Evolutionary conservation across 2,113 vertebrate genomes (phyloP).

Genomic region (Nannobrachium achirus): DNA sequence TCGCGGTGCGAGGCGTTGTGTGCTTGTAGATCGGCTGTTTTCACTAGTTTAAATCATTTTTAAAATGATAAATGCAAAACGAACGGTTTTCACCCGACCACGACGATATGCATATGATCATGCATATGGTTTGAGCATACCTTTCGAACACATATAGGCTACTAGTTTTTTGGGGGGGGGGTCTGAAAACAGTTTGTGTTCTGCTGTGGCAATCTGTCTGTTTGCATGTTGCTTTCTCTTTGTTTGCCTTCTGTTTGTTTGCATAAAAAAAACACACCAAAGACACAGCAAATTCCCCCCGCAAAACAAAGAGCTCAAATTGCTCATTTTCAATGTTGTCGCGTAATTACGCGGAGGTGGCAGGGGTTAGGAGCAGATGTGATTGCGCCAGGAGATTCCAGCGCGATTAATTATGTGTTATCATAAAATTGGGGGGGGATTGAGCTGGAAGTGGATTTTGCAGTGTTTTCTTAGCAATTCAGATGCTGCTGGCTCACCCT

Average conservation of each 20-base stretch:
- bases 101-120: too few species aligned
- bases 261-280: not conserved
- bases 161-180: too few species aligned
- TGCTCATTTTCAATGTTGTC: conserved; percentile 22
- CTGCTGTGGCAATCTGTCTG: too few species aligned
- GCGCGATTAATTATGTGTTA: conserved; percentile 72
- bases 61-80: too few species aligned
- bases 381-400: conserved; percentile 75
- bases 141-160: too few species aligned
- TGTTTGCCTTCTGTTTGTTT: not conserved
- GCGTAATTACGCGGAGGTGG: conserved; percentile 56
- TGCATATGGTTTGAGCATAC: too few species aligned
- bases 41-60: too few species aligned
- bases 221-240: not conserved
- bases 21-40: too few species aligned
- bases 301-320: conserved; percentile 3
- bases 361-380: conserved; percentile 61
- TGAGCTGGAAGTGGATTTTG: conserved; percentile 58
- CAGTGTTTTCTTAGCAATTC: conserved; percentile 76
- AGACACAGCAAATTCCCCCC: not conserved
- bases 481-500: conserved; percentile 63
- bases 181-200: too few species aligned
- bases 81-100: too few species aligned
- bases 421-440: conserved; percentile 53
- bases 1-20: too few species aligned